Percentiles rank a stretch among this genome's conserved stretches.
Evolutionary conservation across 53 echinoderm and acorn worm species (phyloP).

Genomic region (Echinarachnius parma): DNA sequence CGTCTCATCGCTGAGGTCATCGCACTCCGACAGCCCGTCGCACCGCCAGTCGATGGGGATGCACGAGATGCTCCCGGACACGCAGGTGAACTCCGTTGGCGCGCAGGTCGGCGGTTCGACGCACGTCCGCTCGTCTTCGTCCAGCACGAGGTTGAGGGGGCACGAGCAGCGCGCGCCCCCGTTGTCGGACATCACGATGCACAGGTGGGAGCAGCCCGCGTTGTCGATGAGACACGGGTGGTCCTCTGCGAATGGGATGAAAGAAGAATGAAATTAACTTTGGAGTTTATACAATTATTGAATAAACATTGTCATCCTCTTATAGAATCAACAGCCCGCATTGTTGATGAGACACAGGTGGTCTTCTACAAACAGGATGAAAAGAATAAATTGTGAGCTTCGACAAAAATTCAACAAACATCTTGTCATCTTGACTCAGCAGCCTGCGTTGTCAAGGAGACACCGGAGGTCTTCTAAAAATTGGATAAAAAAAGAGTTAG

Average conservation of each 20-base stretch:
- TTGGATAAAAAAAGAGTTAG: too few species aligned
- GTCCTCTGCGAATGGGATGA: conserved; percentile 28
- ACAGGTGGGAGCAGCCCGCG: conserved; percentile 81
- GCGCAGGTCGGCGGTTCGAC: conserved; percentile 88
- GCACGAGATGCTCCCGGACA: conserved; percentile 58
- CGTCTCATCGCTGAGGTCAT: conserved; percentile 77
- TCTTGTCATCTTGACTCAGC: too few species aligned
- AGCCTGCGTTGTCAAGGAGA: too few species aligned
- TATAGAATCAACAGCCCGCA: too few species aligned
- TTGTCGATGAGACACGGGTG: conserved; percentile 76
- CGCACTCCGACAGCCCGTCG: conserved; percentile 61
- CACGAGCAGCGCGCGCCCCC: conserved; percentile 76
- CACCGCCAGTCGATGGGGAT: conserved; percentile 81
- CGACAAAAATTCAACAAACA: too few species aligned
- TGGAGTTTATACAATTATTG: neutral
- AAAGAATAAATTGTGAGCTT: too few species aligned
- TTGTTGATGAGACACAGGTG: too few species aligned
- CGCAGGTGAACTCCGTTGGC: conserved; percentile 76
- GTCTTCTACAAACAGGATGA: too few species aligned
- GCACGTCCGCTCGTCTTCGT: conserved; percentile 68
- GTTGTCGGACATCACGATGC: conserved; percentile 59
- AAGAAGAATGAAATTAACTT: neutral
- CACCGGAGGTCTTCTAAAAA: too few species aligned
- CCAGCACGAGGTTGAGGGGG: conserved; percentile 64
- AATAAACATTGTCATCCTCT: too few species aligned